Conservation (phyloP, 2,888 invertebrate genomes). For the Agrochola macilenta region DNA sequence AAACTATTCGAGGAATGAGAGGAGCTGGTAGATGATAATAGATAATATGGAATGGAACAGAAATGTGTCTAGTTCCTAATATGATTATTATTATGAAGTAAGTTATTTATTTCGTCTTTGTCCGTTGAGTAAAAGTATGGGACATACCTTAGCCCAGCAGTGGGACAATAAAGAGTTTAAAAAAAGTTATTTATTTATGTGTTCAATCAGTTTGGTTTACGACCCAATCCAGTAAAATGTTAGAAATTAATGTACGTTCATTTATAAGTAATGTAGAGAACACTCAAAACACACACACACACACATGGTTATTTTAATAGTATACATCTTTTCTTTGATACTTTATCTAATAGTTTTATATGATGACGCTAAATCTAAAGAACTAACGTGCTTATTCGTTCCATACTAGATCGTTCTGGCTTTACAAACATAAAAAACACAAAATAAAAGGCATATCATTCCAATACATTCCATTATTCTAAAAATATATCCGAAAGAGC, state of each 20-base stretch:
- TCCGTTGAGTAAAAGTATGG: too few species aligned
- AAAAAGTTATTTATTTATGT: too few species aligned
- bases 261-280: background rate
- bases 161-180: too few species aligned
- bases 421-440: background rate
- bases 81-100: background rate
- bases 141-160: too few species aligned
- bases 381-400: background rate
- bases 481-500: constrained; percentile 28
- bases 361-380: background rate
- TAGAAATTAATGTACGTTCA: too few species aligned
- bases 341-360: background rate
- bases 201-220: background rate
- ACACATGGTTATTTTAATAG: too few species aligned
- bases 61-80: background rate
- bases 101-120: background rate
- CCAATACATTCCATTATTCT: constrained; percentile 23
- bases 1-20: constrained; percentile 44
- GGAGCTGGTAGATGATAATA: background rate
- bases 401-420: background rate
- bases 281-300: too few species aligned
- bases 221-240: background rate
- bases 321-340: background rate
- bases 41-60: constrained; percentile 16
- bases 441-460: constrained; percentile 2